These are phyloP conservation scores for Drosophila baimaii DNA, from an alignment of 1,140 invertebrate genomes.

Conservation along the genomic window DNA sequence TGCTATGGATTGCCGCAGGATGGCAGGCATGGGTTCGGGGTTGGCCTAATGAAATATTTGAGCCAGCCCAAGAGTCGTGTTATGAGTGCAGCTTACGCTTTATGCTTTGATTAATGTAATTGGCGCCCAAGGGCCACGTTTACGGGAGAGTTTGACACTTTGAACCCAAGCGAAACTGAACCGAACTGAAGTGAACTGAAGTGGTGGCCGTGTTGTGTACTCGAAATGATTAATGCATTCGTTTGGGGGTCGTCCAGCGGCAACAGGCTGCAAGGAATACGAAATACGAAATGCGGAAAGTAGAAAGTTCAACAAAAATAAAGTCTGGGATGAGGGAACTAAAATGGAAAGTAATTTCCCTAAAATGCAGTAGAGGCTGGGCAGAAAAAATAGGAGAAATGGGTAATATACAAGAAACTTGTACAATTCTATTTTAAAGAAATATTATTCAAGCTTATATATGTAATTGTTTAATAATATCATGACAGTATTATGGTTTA, in stretches of 20 bases:
- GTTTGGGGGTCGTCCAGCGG: background rate
- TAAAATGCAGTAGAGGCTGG: constrained; percentile 6
- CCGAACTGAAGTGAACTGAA: constrained; percentile 10
- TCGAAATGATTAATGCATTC: constrained; percentile 69
- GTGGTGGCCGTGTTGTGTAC: constrained; percentile 38
- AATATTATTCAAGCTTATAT: background rate
- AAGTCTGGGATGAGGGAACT: constrained; percentile 9
- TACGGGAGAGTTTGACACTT: constrained; percentile 52
- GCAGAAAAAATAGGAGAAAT: background rate
- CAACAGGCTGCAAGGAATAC: constrained; percentile 26
- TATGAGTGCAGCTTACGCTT: constrained; percentile 57
- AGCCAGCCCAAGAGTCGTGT: constrained; percentile 42
- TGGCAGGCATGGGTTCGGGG: background rate
- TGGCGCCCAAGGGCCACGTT: constrained; percentile 51
- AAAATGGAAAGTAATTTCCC: constrained; percentile 51
- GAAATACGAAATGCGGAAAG: background rate
- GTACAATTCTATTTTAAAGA: background rate
- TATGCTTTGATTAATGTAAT: constrained; percentile 77
- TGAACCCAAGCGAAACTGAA: constrained; percentile 16
- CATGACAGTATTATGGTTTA: too few relatives aligned
- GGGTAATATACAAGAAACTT: background rate
- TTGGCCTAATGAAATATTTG: constrained; percentile 68
- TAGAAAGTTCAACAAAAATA: constrained; percentile 23
- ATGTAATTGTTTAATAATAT: too few relatives aligned
- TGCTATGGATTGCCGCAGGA: background rate